These are phyloP conservation scores for Rhinoptilus africanus DNA, from an alignment of 2,113 vertebrate genomes.

Conservation along the genomic window DNA sequence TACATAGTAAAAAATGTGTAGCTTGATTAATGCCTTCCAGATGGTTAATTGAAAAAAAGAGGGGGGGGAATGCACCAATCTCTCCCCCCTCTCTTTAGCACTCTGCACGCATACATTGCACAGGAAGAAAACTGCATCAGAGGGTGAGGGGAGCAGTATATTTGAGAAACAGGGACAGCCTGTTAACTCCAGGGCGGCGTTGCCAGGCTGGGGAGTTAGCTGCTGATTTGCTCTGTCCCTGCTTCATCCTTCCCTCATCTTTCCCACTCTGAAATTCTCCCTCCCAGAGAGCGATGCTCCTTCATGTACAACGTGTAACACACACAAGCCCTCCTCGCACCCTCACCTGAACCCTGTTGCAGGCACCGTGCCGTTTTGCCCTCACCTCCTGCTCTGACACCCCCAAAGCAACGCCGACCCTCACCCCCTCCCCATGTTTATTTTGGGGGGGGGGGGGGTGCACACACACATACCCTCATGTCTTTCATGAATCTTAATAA, in stretches of 20 bases:
- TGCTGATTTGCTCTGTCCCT: background rate
- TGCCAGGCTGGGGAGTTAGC: background rate
- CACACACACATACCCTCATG: rapidly evolving
- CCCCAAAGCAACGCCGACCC: background rate
- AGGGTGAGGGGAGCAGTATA: background rate
- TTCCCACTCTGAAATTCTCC: background rate
- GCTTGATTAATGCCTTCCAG: constrained; percentile 54
- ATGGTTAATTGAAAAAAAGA: constrained; percentile 44
- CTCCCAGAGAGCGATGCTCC: rapidly evolving
- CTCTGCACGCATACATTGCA: background rate
- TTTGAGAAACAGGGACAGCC: background rate
- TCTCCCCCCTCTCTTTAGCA: background rate
- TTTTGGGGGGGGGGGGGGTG: background rate
- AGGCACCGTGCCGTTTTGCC: rapidly evolving
- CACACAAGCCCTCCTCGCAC: background rate
- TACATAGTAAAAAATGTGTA: constrained; percentile 51
- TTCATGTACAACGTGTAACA: rapidly evolving
- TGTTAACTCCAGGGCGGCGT: background rate
- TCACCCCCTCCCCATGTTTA: background rate
- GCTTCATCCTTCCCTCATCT: background rate
- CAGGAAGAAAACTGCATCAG: constrained; percentile 13
- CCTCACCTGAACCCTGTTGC: background rate
- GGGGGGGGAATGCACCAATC: background rate
- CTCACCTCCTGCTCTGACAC: background rate
- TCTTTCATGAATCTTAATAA: background rate